Base-by-base conservation (phyloP, 2,888 invertebrate genomes). In the Lochmaea capreae region DNA sequence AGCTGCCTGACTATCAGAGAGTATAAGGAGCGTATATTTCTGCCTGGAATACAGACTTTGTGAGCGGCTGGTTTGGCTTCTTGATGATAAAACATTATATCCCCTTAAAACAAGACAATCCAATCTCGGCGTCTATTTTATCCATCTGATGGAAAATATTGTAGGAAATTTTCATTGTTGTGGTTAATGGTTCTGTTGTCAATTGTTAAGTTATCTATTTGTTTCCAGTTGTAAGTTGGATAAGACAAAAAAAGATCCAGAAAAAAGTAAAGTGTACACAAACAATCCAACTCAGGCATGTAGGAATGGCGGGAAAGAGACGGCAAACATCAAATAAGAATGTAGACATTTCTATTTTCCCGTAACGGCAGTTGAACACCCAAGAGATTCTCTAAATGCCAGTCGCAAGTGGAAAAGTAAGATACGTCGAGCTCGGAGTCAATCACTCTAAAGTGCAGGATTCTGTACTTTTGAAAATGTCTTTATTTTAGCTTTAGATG, bases 281-380 rank as follows among this genome's bases (percentile, higher is more conserved):
- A 63, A 71, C 63, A 75, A 65, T 69, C 74, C 57, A 65, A 54
- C 61, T 71, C 65, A 46, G 43, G 11, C 62, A 43, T 43, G 43
- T 63, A 63, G 62, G 43, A 58, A 54, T 58, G 42, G 71, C 57
- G 71, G 57, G 18, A 43, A 43, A 63, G 62, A 43, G 18, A 63
- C 71, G 65, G 69, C 75, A 74, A 75, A 76, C 77, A 74, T 76
- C 72, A 69, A 72, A 76, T 76, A 74, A 75, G 74, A 75, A 78
- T 75, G 76, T 73, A 77, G 78, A 77, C 79, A 75, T 78, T 77
- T 76, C 78, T 77, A 73, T 78, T 77, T 79, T 76, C 74, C 69
- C 63, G 73, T 73, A 77, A 75, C 76, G 75, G 76, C 71, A 65
- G 74, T 76, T 73, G 70, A 62, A 71, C 72, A 76, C 78, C 76